Conservation (phyloP, 2,797 vertebrate species). For the Tamandua tetradactyla region DNA sequence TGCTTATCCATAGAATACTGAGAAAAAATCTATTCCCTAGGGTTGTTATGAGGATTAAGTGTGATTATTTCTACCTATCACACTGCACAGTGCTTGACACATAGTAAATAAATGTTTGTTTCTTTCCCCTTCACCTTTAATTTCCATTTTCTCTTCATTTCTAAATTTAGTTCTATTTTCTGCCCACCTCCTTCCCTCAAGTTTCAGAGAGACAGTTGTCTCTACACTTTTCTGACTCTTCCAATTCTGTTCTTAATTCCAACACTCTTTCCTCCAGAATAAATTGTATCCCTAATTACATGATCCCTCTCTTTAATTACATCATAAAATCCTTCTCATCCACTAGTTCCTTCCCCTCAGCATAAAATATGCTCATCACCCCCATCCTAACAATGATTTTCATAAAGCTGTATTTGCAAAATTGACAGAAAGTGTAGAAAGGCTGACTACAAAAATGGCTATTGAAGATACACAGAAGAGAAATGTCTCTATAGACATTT, state of each 20-base stretch:
- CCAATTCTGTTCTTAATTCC: not conserved
- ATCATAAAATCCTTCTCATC: not conserved
- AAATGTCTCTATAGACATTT: not conserved
- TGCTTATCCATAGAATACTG: not conserved
- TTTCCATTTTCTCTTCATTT: not conserved
- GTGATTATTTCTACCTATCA: not conserved
- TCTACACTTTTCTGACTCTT: not conserved
- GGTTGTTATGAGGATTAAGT: not conserved
- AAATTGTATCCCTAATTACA: slow-evolving; percentile 4
- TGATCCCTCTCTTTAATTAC: not conserved
- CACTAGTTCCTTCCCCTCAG: not conserved
- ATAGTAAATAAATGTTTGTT: not conserved
- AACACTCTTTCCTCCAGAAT: not conserved
- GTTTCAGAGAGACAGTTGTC: not conserved
- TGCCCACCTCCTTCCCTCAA: not conserved
- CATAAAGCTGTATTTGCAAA: too few species aligned
- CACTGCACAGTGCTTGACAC: not conserved
- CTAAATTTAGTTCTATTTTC: not conserved
- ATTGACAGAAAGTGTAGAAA: too few species aligned
- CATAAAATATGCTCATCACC: not conserved
- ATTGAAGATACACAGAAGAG: too few species aligned
- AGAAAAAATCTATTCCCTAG: not conserved
- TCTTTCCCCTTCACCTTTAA: not conserved
- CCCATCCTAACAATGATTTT: too few species aligned
- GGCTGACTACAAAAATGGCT: too few species aligned